Base-by-base conservation (phyloP, 2,888 invertebrate species). In the Amphiduros pacificus region DNA sequence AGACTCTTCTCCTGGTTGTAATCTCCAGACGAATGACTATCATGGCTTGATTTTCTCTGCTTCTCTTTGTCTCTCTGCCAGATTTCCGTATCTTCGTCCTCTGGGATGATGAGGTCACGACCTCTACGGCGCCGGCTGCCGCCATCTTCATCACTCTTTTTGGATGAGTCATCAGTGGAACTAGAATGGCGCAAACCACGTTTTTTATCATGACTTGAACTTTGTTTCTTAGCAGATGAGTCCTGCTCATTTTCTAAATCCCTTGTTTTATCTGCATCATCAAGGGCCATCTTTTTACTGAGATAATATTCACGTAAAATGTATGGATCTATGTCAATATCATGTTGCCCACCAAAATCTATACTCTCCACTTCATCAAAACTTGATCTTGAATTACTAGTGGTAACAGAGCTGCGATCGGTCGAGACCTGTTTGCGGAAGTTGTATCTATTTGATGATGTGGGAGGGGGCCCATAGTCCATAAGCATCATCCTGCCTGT, bases 361-460 rank as follows among this genome's bases (percentile, higher is more conserved):
- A 59, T n/a, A 29, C 59, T 59, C 27, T 59, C 59, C 36, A 59
- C 59, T 29, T 59, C 59, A 2, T 59, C 59, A 29, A 59, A 58
- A 2, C 51, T 58, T 3, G 32, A 20, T n/a, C 22, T 44, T 44
- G 44, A 44, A n/a, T 20, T 22, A 20, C 20, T 20, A 44, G 44
- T 44, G 44, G 20, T 44, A 17, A 11, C 17, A n/a, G 44, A 44
- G 5, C 20, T 20, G 6, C 44, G 6, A n/a, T 44, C 44, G 5
- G 44, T 44, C 4, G 44, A 44, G 20, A 9, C 4, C n/a, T 44
- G 44, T 22, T 44, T 44, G 44, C 44, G 44, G 44, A 9, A 44
- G 6, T 44, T 44, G 20, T 22, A 44, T n/a, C n/a, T n/a, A n/a
- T n/a, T n/a, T n/a, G n/a, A n/a, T n/a, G n/a, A n/a, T n/a, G n/a